Conservation (phyloP, 1,140 invertebrate species). For the Anoplolepis gracilipes region DNA sequence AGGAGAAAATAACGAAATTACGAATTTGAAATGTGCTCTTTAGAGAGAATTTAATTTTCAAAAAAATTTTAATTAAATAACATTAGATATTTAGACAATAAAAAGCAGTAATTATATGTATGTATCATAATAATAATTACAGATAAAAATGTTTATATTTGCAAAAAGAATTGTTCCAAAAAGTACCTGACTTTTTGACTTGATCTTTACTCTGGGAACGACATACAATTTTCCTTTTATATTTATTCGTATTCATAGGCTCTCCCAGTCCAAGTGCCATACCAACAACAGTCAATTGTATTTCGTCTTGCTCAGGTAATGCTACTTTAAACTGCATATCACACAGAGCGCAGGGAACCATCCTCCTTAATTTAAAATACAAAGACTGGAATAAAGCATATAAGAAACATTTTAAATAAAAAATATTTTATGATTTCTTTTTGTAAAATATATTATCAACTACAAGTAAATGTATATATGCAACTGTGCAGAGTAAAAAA, state of each 20-base stretch:
- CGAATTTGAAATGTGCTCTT: too few species aligned
- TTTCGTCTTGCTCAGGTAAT: conserved; percentile 95
- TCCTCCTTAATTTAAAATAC: conserved; percentile 93
- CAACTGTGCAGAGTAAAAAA: background rate
- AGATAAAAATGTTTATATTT: conserved; percentile 14
- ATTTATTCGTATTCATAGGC: conserved; percentile 84
- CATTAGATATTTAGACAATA: background rate
- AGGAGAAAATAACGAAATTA: conserved; percentile 1
- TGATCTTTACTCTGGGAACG: conserved; percentile 82
- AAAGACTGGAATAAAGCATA: conserved; percentile 88
- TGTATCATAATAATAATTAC: conserved; percentile 1
- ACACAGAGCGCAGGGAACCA: conserved; percentile 93
- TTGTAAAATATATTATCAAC: background rate
- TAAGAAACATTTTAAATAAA: background rate
- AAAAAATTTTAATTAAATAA: background rate
- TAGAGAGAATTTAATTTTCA: background rate
- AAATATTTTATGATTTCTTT: background rate
- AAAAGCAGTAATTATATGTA: background rate
- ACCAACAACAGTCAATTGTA: conserved; percentile 93
- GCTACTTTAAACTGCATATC: conserved; percentile 93
- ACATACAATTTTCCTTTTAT: conserved; percentile 79
- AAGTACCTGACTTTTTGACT: conserved; percentile 79
- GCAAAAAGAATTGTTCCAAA: background rate
- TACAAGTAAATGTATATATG: background rate
- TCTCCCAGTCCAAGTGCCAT: conserved; percentile 91